Evolutionary conservation across 2,113 vertebrate genomes (phyloP), one percentile per base, ranked within the genome.

Genomic region (Microtus pennsylvanicus): DNA sequence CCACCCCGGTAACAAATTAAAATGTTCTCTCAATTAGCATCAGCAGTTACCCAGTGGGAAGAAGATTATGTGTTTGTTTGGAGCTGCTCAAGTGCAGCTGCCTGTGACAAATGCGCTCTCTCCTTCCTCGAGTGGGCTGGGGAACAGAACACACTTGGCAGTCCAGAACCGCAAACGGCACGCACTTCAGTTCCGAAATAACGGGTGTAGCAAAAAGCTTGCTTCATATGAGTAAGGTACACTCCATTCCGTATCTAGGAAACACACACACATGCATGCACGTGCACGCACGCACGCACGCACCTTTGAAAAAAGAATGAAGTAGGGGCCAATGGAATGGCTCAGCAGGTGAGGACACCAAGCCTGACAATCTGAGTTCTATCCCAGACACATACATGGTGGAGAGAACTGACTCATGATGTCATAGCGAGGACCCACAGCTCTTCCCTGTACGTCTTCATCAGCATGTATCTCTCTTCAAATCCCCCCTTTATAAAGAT

Each of bases 21-120:
- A 94, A 96, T 87, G 77, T 93, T 95, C 96, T 93, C 74, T 89
- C 94, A 89, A 82, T 96, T 89, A 90, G 67, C 90, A 95, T 95
- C 96, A 93, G 83, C 89, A 83, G 80, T 94, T 94, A 92, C 50
- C 47, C 88, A 92, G 85, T 89, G 87, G 50, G 85, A 95, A 96
- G 81, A 90, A 96, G 81, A 90, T 77, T 80, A 92, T 77, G 85
- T 80, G 69, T 90, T 96, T 90, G 63, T 92, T 58, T 88, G 47
- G 89, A 95, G 81, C 47, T 30, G 61, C 55, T 96, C 70, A 93
- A 93, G 85, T 80, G 67, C 91, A 96, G 95, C 93, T 94, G 93
- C 70, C 67, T 28, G 30, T 26, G 80, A 85, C 77, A 96, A 94
- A 92, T 12, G 35, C 24, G 88, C 19, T 24, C 76, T 58, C 85